Percentiles rank a stretch among this genome's conserved stretches.
Conservation (phyloP, 2,113 vertebrate species). For the Acanthisitta chloris region DNA sequence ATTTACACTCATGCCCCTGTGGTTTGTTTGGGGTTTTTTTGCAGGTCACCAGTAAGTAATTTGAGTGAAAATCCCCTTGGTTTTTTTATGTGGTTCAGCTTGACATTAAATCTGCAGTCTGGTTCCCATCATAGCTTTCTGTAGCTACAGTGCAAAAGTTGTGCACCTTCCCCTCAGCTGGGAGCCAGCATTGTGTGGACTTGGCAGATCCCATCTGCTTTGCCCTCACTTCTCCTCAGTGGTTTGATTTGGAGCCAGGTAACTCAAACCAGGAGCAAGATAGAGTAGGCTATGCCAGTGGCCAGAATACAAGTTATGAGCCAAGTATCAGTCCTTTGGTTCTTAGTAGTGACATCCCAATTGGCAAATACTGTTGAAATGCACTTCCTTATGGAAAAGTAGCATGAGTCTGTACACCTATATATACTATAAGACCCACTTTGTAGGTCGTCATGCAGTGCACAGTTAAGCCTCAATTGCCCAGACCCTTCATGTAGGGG, state of each 20-base stretch:
- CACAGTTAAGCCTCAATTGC: not conserved
- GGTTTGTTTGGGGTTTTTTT: not conserved
- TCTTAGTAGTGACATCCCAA: not conserved
- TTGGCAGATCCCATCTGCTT: constrained; percentile 25
- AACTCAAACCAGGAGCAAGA: not conserved
- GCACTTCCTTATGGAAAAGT: not conserved
- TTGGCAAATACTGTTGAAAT: not conserved
- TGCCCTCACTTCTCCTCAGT: constrained; percentile 5
- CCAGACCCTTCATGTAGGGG: not conserved
- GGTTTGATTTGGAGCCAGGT: constrained; percentile 1
- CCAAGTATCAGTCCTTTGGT: not conserved
- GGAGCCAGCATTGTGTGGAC: constrained; percentile 1
- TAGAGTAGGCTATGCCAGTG: not conserved
- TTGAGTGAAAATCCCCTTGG: not conserved
- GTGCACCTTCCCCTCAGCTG: not conserved
- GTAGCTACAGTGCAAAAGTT: not conserved
- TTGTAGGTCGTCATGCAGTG: not conserved
- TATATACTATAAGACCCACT: no score
- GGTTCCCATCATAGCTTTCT: constrained; percentile 8
- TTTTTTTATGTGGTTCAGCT: not conserved
- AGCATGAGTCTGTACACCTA: fast-evolving
- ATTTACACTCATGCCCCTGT: fast-evolving
- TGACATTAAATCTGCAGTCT: not conserved
- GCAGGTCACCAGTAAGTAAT: not conserved
- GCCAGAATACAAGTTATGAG: not conserved